Evolutionary conservation across 2,888 invertebrate genomes (phyloP), one percentile per base, ranked within the genome.

Genomic region (Athalia circularis): DNA sequence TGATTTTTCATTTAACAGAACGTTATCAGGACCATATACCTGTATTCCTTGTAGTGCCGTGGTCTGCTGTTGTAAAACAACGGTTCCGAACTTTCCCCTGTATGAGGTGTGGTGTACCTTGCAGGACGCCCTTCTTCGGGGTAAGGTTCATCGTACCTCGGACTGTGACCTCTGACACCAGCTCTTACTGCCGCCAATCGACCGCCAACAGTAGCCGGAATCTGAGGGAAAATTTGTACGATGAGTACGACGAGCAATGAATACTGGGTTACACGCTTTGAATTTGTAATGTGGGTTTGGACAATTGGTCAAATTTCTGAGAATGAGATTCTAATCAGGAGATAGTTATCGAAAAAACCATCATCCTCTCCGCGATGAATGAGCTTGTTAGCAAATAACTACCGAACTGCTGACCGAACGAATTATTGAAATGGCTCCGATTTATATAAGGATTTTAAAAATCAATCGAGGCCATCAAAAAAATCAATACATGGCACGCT

Each of bases 41-140:
- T 90, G 84, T 87, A 88, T 82, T 92, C 93, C 91, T 93, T 94
- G 90, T 93, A 93, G 85, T 93, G 93, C 88, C 94, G 93, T 78
- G 97, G 97, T 90, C 96, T 93, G 91, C 97, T 97, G 91, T 97
- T 97, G 91, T 97, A 97, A 90, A 94, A 97, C 84, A 97, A 92
- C 67, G 95, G 95, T 90, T 95, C 95, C 87, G 93, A 93, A 90
- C 93, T 92, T 81, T 91, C 89, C 85, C 92, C 92, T 83, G 83
- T 86, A 79, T 88, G 88, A 78, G 83, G 79, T 77, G 84, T 85
- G 52, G 86, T 86, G 82, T 88, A 88, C 77, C 87, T 85, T 77
- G 86, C 86, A 78, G 86, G 86, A 78, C 85, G 85, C 79, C 85
- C 85, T 81, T 88, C 88, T 65, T 87, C 87, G 50, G 88, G 87